phyloP scores from a whole-genome alignment of 2,888 invertebrate species.

The Rhagophthalmus giganteus region DNA sequence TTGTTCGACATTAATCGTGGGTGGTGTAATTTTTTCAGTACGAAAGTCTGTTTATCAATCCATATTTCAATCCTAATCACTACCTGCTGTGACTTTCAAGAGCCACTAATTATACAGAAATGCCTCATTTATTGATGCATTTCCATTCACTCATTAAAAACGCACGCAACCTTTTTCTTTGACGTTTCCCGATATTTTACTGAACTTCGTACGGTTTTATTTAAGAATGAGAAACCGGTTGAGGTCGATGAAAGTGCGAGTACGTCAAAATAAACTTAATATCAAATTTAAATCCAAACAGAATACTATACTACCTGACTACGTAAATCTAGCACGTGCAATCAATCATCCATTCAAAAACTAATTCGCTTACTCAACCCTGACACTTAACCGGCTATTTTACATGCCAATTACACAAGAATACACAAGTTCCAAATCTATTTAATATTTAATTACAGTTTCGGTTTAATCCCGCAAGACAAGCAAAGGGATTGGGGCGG shows the following conservation, averaged over 20 bases:
- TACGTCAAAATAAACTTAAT: no score
- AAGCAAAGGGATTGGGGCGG: constrained; percentile 40
- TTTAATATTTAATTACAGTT: constrained; percentile 52
- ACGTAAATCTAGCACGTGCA: constrained; percentile 8
- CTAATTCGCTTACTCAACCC: constrained; percentile 29
- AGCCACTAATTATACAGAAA: constrained; percentile 25
- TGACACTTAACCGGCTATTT: constrained; percentile 36
- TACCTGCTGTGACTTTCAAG: constrained; percentile 24
- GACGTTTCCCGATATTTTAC: neutral
- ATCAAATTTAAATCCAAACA: neutral
- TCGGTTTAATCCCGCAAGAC: constrained; percentile 48
- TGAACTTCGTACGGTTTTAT: no score
- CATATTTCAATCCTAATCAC: constrained; percentile 27
- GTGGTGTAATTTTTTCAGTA: constrained; percentile 27
- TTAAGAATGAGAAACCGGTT: no score
- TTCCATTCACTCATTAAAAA: constrained; percentile 6
- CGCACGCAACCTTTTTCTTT: neutral
- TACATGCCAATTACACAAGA: constrained; percentile 47
- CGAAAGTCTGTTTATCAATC: constrained; percentile 23
- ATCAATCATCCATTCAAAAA: constrained; percentile 29
- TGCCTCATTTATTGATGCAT: constrained; percentile 20
- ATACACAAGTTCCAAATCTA: constrained; percentile 47
- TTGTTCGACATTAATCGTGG: constrained; percentile 16
- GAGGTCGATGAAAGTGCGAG: no score
- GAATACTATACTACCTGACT: neutral